Evolutionary conservation across 2,113 vertebrate species (phyloP).

Genomic region (Microtus oregoni): DNA sequence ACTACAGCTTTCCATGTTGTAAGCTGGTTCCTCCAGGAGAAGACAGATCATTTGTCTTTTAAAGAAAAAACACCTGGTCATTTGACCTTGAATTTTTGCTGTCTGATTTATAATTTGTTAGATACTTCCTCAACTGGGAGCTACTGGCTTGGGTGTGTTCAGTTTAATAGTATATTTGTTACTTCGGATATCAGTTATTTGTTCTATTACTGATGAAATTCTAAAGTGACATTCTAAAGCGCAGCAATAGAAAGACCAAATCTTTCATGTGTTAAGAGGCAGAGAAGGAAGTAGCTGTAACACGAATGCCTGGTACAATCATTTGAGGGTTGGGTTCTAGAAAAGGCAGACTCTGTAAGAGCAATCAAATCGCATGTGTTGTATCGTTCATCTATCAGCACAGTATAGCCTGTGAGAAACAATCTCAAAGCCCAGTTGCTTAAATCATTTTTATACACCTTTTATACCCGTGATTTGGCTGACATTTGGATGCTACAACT

Average conservation of each 20-base stretch:
- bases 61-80: not conserved
- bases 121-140: not conserved
- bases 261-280: not conserved
- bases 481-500: not conserved
- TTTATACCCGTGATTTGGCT: not conserved
- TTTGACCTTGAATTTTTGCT: slow-evolving; percentile 52
- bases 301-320: not conserved
- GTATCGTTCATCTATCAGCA: not conserved
- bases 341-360: not conserved
- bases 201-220: slow-evolving; percentile 25
- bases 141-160: not conserved
- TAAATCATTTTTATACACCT: slow-evolving; percentile 19
- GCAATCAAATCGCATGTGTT: slow-evolving; percentile 5
- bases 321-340: not conserved
- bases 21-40: not conserved
- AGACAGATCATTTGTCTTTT: slow-evolving; percentile 49
- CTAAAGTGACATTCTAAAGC: slow-evolving; percentile 1
- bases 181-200: not conserved
- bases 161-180: slow-evolving; percentile 12
- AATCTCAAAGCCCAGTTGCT: not conserved
- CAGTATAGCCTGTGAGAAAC: slow-evolving; percentile 11
- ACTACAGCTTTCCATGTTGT: not conserved
- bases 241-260: not conserved
- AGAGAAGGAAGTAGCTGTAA: not conserved
- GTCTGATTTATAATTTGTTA: slow-evolving; percentile 29